A percentile compares a stretch with the other conserved stretches of the same genome.
These are phyloP conservation scores for Oscheius onirici DNA, from an alignment of 2,888 invertebrate species.

Conservation along the genomic window DNA sequence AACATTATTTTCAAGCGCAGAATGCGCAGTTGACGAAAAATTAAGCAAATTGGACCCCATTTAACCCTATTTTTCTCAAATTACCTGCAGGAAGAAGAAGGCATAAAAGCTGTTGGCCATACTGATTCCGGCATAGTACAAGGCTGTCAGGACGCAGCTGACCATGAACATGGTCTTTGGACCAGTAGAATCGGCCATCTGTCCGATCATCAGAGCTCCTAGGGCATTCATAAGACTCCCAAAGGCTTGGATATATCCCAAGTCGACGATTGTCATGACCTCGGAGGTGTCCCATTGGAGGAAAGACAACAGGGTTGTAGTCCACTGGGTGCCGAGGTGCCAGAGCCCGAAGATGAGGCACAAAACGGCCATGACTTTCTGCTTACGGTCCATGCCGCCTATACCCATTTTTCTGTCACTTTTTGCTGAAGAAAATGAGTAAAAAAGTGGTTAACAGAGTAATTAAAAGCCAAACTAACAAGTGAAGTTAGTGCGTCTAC, in stretches of 20 bases:
- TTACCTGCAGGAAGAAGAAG: constrained; percentile 69
- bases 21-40: too few relatives aligned
- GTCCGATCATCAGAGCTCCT: constrained; percentile 68
- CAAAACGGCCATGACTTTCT: constrained; percentile 62
- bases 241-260: constrained; percentile 71
- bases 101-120: constrained; percentile 60
- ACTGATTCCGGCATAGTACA: constrained; percentile 69
- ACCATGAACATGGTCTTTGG: constrained; percentile 69
- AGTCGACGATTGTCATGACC: constrained; percentile 69
- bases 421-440: background rate
- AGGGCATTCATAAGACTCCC: constrained; percentile 69
- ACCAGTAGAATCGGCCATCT: constrained; percentile 68
- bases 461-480: background rate
- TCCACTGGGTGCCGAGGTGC: constrained; percentile 71
- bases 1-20: background rate
- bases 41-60: too few relatives aligned
- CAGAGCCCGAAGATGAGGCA: constrained; percentile 70
- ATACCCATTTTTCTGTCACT: constrained; percentile 18
- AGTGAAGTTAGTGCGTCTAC: too few relatives aligned
- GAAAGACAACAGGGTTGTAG: constrained; percentile 69
- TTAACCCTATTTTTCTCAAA: background rate
- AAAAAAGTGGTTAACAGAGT: background rate
- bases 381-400: constrained; percentile 57
- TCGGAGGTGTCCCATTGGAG: constrained; percentile 71
- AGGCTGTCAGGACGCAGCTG: constrained; percentile 63